These are phyloP conservation scores for Myanophis thanlyinensis DNA, from an alignment of 2,113 vertebrate genomes.

Conservation along the genomic window DNA sequence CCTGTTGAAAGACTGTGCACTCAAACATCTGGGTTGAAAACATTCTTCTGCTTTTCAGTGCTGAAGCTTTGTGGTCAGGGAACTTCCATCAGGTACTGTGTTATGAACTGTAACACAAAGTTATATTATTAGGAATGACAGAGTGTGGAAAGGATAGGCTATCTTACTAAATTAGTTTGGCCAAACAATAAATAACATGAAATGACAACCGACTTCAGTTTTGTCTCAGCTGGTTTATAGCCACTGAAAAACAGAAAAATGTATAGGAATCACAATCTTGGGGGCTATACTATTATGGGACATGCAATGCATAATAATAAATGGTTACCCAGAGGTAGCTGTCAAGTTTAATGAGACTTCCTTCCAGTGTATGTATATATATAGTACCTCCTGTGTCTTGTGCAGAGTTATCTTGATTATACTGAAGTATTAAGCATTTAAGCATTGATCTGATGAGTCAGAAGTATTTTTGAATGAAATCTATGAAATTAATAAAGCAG, in stretches of 20 bases:
- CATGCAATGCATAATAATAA: background rate
- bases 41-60: background rate
- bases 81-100: background rate
- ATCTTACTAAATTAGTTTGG: constrained; percentile 5
- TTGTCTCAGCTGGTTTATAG: background rate
- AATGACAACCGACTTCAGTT: background rate
- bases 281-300: background rate
- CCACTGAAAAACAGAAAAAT: constrained; percentile 1
- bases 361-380: too few relatives aligned
- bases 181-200: constrained; percentile 1
- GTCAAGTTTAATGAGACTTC: background rate
- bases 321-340: background rate
- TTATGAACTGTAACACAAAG: background rate
- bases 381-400: background rate
- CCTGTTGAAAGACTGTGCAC: background rate
- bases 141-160: rapidly evolving
- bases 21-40: background rate
- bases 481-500: background rate
- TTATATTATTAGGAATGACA: background rate
- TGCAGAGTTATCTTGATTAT: background rate
- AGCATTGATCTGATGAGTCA: background rate
- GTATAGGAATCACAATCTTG: background rate
- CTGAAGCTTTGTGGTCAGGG: background rate
- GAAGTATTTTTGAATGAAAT: background rate
- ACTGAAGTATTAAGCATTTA: background rate